These are phyloP conservation scores for Apodemus sylvaticus DNA, from an alignment of 2,113 vertebrate species.

Conservation along the genomic window DNA sequence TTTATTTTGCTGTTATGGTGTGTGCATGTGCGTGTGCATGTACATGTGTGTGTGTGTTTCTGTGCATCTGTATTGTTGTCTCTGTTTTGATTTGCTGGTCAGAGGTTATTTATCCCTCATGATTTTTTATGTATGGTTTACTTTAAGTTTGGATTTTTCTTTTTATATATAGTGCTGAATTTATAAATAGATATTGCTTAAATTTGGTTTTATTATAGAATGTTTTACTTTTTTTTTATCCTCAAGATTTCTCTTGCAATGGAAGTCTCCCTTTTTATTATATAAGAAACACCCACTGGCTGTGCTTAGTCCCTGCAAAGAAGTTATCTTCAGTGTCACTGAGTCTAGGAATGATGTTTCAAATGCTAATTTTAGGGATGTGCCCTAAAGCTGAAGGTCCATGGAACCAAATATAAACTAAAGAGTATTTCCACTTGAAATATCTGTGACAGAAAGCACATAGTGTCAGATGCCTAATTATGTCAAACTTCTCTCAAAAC, in stretches of 20 bases:
- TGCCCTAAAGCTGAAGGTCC: constrained; percentile 24
- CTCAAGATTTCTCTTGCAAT: not conserved
- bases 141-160: not conserved
- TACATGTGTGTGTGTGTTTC: not conserved
- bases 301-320: not conserved
- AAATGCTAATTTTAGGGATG: constrained; percentile 50
- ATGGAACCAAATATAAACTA: constrained; percentile 43
- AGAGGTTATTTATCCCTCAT: too few relatives aligned
- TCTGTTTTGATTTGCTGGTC: too few relatives aligned
- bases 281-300: not conserved
- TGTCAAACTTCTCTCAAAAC: not conserved
- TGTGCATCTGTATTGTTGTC: too few relatives aligned
- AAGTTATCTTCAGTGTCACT: not conserved
- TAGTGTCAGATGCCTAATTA: not conserved
- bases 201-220: not conserved
- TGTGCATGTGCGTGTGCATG: not conserved
- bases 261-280: constrained; percentile 22
- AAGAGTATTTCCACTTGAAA: constrained; percentile 25
- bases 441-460: not conserved
- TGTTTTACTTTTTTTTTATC: not conserved
- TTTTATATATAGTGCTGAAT: not conserved
- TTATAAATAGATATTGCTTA: not conserved
- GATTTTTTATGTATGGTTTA: not conserved
- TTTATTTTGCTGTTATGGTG: not conserved
- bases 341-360: constrained; percentile 24